Evolutionary conservation across 2,797 vertebrate species (phyloP), one percentile per base, ranked within the genome.

Genomic region (Syngnathus acus): DNA sequence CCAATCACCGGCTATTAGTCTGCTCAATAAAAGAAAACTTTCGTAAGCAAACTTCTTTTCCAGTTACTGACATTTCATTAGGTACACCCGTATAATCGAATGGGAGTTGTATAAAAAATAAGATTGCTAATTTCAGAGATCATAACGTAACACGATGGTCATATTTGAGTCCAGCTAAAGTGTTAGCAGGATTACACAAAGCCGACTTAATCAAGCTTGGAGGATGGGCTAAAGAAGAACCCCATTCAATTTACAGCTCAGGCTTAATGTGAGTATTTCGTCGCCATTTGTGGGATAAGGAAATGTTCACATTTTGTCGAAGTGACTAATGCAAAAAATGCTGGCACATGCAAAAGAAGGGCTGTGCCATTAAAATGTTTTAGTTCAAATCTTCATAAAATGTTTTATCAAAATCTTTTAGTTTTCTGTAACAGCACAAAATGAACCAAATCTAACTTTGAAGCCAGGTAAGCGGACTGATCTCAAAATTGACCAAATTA

Each of bases 131-230:
- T 37, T 39, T 17, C 58, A 60, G 58, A 39, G 17, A n/a, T 8
- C 16, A 40, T 42, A 40, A 32, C 16, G 14, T 32, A 37, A 57
- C 54, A 57, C 16, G 32, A 37, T 32, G 54, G 54, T 37, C 32
- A 37, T 16, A 32, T 57, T 57, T 57, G 7, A 57, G 54, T 57
- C 54, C 23, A 6, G 54, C 13, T 57, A 57, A 57, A 14, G 54
- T 57, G 54, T 57, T 57, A 37, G 54, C 54, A 37, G 54, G 54
- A 57, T 57, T 57, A 57, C 54, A 57, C 54, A 57, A 57, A 57
- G 26, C 26, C 26, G 32, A 32, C 54, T 57, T 57, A 57, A 57
- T 23, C 23, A 57, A 11, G 54, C 54, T 37, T 32, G 54, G 54
- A 37, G 26, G 54, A 37, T 37, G 54, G 54, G 26, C 54, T 14